A percentile compares a stretch with the other conserved stretches of the same genome.
phyloP scores from a whole-genome alignment of 2,888 invertebrate genomes.

The Cremastinae sp. region DNA sequence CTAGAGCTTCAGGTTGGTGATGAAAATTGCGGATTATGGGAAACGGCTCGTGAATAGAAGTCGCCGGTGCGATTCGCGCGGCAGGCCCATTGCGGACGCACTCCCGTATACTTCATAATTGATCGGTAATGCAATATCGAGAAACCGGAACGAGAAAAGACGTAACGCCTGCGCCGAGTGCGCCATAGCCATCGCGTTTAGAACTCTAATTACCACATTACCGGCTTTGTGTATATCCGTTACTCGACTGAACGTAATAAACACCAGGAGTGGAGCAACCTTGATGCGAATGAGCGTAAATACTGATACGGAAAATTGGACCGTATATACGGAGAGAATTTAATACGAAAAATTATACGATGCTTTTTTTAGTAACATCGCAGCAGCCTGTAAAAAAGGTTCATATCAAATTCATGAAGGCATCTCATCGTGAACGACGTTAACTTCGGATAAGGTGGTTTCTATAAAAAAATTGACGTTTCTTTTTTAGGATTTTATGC shows the following conservation, averaged over 20 bases:
- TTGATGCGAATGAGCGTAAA: neutral
- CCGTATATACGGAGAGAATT: neutral
- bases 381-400: too few relatives aligned
- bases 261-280: neutral
- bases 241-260: slow-evolving; percentile 13
- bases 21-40: too few relatives aligned
- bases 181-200: neutral
- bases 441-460: too few relatives aligned
- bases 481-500: too few relatives aligned
- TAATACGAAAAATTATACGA: neutral
- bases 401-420: too few relatives aligned
- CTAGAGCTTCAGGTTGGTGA: too few relatives aligned
- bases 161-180: neutral
- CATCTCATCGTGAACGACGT: too few relatives aligned
- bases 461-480: too few relatives aligned
- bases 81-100: neutral
- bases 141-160: slow-evolving; percentile 6
- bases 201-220: slow-evolving; percentile 1
- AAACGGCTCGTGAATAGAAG: too few relatives aligned
- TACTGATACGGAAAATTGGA: too few relatives aligned
- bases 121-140: slow-evolving; percentile 21
- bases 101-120: slow-evolving; percentile 13
- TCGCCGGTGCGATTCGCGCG: too few relatives aligned
- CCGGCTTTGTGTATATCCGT: slow-evolving; percentile 4
- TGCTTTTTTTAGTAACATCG: too few relatives aligned